Evolutionary conservation across 2,113 vertebrate genomes (phyloP), one percentile per base, ranked within the genome.

Genomic region (Condylura cristata): DNA sequence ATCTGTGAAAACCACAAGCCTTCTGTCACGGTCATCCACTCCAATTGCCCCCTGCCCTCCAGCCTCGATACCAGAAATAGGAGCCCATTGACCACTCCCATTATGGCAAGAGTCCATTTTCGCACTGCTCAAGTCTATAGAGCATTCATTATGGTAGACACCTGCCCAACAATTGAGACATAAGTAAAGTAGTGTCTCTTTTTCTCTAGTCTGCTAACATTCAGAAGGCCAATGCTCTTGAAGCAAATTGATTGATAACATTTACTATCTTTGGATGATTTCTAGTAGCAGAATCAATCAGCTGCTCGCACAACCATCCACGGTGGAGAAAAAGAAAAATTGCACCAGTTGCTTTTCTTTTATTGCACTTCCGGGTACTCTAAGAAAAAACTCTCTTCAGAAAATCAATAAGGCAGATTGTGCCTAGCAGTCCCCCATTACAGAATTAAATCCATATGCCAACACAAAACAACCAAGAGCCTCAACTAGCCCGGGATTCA

Each of bases 401-500:
- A 98, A 98, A 99, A 99, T 99, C 99, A 99, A 99, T 99, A 99
- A 99, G 98, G 97, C 98, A 98, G 97, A 98, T 97, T 98, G 97
- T 97, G 98, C 98, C 96, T 98, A 98, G 98, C 98, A 98, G 98
- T 98, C 97, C 96, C 97, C 98, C 98, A 98, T 98, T 99, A 97
- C 95, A 97, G 98, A 97, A 98, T 98, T 99, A 99, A 99, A 99
- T 99, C 98, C 98, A 98, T 98, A 98, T 98, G 97, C 98, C 99
- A 98, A 98, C 97, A 98, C 94, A 95, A 98, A 98, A 97, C 98
- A 98, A 97, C 71, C 98, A 98, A 98, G 97, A 98, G 98, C 98
- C 98, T 97, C 98, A 98, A 98, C 96, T 98, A 98, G 96, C 98
- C 98, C 96, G 98, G 98, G 98, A 98, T 98, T 98, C 98, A 98